phyloP scores from a whole-genome alignment of 2,797 vertebrate genomes.

The Anabas testudineus region DNA sequence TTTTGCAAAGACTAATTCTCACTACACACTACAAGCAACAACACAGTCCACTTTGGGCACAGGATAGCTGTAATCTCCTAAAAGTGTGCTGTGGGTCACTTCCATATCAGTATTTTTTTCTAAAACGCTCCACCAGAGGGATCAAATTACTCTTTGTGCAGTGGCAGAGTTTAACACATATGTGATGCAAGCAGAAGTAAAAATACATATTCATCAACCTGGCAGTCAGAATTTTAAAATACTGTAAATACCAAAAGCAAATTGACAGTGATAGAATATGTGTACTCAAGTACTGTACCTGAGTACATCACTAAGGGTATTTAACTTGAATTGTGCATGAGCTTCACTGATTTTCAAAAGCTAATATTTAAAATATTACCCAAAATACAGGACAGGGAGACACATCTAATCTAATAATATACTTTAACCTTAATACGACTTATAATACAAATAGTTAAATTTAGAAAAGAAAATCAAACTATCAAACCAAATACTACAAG shows the following conservation, averaged over 20 bases:
- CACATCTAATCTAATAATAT: too few relatives aligned
- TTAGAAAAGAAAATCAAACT: too few relatives aligned
- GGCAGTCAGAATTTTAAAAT: background rate
- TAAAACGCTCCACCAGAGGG: slow-evolving; percentile 10
- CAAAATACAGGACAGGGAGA: too few relatives aligned
- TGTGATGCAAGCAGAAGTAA: background rate
- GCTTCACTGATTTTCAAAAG: too few relatives aligned
- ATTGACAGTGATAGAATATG: background rate
- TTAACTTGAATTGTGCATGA: too few relatives aligned
- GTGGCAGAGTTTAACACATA: background rate
- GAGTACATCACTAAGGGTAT: too few relatives aligned
- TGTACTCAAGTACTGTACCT: background rate
- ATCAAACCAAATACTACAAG: too few relatives aligned
- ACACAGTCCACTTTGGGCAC: slow-evolving; percentile 12
- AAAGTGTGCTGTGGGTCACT: slow-evolving; percentile 17
- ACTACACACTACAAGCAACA: background rate
- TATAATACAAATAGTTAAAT: too few relatives aligned
- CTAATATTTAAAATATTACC: too few relatives aligned
- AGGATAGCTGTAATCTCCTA: slow-evolving; percentile 8
- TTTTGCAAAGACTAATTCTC: slow-evolving; percentile 25
- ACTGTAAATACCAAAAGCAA: background rate
- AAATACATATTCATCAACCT: background rate
- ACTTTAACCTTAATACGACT: too few relatives aligned
- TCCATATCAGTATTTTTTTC: slow-evolving; percentile 11
- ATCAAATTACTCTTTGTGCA: background rate